Percentiles rank a stretch among this genome's conserved stretches.
phyloP scores from a whole-genome alignment of 2,797 vertebrate genomes.

The Micropoecilia bifurca region DNA sequence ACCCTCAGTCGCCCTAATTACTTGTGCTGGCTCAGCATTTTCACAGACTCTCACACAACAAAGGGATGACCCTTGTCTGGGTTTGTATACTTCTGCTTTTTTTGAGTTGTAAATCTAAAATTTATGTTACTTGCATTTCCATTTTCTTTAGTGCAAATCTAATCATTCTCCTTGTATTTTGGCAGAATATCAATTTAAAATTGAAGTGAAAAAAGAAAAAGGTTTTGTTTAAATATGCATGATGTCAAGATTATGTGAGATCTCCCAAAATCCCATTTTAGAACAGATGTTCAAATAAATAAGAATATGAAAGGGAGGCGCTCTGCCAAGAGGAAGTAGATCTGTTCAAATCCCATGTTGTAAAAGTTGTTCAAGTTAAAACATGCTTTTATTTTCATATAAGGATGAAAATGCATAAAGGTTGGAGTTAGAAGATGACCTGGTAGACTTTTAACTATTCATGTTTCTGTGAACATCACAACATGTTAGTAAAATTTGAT shows the following conservation, averaged over 20 bases:
- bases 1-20: conserved; percentile 66
- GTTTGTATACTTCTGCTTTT: conserved; percentile 14
- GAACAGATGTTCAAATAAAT: background rate
- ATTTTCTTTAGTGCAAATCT: background rate
- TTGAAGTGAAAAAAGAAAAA: background rate
- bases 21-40: conserved; percentile 65
- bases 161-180: background rate
- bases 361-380: background rate
- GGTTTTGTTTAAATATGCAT: background rate
- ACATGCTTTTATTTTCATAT: background rate
- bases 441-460: background rate
- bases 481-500: background rate
- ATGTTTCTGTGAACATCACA: background rate
- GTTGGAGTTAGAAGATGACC: background rate
- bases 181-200: background rate
- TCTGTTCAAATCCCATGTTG: background rate
- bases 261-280: background rate
- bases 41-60: conserved; percentile 37
- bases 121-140: background rate
- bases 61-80: conserved; percentile 35
- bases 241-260: conserved; percentile 1
- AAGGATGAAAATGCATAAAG: background rate
- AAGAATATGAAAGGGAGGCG: background rate
- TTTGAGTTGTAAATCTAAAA: conserved; percentile 7
- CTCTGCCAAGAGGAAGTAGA: background rate